These are phyloP conservation scores for Maccullochella peelii DNA, from an alignment of 2,113 vertebrate genomes.

Conservation along the genomic window DNA sequence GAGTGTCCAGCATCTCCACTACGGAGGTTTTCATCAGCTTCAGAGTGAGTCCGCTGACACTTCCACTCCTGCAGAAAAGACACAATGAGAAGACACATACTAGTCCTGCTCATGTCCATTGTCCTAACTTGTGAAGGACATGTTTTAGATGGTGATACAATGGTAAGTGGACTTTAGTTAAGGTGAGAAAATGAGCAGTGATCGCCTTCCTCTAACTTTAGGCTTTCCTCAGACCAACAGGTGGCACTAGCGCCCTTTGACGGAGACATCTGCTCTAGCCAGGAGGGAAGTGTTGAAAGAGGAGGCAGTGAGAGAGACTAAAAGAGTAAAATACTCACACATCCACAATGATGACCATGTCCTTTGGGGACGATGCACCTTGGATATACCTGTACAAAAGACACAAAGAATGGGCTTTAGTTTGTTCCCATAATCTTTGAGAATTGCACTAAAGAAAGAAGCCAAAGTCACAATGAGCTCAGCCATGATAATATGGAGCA, in stretches of 20 bases:
- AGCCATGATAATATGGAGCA: constrained; percentile 56
- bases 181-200: constrained; percentile 18
- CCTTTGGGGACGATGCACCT: constrained; percentile 97
- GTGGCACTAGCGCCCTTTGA: constrained; percentile 82
- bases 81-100: neutral
- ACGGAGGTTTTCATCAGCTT: constrained; percentile 97
- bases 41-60: constrained; percentile 92
- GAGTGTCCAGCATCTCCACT: constrained; percentile 93
- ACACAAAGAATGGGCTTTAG: constrained; percentile 63
- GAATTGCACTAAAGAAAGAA: constrained; percentile 45
- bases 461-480: constrained; percentile 65
- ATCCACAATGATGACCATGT: constrained; percentile 99
- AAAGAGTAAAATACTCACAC: constrained; percentile 89
- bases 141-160: neutral
- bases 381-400: constrained; percentile 93
- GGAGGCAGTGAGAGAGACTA: constrained; percentile 1
- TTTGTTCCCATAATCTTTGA: constrained; percentile 63
- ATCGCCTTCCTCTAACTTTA: constrained; percentile 16
- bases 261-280: constrained; percentile 16
- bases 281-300: constrained; percentile 2
- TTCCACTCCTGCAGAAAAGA: constrained; percentile 75
- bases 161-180: constrained; percentile 2
- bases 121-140: neutral
- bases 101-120: neutral
- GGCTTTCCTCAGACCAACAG: constrained; percentile 74